phyloP scores from a whole-genome alignment of 2,888 invertebrate genomes.

The Drosophila quinaria region DNA sequence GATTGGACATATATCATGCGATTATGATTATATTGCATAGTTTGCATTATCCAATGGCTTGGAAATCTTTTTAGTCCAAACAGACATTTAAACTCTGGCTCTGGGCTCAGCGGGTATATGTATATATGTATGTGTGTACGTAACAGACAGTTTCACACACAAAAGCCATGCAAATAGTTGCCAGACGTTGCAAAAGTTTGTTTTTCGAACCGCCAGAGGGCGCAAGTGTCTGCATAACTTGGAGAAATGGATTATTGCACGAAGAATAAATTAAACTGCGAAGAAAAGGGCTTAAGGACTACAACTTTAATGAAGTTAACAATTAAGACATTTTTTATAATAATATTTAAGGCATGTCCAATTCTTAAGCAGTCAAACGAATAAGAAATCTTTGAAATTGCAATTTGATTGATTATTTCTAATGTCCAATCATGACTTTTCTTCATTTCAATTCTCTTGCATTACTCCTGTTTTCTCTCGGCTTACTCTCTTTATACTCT shows the following conservation, averaged over 20 bases:
- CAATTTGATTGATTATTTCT: constrained; percentile 19
- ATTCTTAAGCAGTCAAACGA: neutral
- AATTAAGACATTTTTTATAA: neutral
- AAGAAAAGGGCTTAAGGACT: neutral
- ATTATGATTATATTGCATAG: constrained; percentile 79
- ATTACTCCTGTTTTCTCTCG: neutral
- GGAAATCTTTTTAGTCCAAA: constrained; percentile 60
- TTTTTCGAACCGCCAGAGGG: constrained; percentile 37
- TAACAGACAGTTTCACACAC: constrained; percentile 16
- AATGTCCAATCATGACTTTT: neutral
- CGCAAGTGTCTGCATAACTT: constrained; percentile 40
- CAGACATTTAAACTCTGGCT: constrained; percentile 44
- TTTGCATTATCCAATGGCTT: constrained; percentile 80
- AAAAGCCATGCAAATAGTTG: constrained; percentile 52
- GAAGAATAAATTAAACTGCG: neutral
- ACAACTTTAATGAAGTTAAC: constrained; percentile 17
- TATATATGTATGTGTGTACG: no score
- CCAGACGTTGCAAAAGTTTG: constrained; percentile 51
- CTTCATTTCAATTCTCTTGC: constrained; percentile 1
- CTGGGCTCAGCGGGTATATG: constrained; percentile 29
- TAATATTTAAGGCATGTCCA: neutral
- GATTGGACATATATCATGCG: constrained; percentile 82
- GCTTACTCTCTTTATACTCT: neutral
- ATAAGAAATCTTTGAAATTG: neutral
- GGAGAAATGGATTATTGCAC: constrained; percentile 28